Evolutionary conservation across 2,797 vertebrate genomes (phyloP).

Genomic region (Alosa sapidissima): DNA sequence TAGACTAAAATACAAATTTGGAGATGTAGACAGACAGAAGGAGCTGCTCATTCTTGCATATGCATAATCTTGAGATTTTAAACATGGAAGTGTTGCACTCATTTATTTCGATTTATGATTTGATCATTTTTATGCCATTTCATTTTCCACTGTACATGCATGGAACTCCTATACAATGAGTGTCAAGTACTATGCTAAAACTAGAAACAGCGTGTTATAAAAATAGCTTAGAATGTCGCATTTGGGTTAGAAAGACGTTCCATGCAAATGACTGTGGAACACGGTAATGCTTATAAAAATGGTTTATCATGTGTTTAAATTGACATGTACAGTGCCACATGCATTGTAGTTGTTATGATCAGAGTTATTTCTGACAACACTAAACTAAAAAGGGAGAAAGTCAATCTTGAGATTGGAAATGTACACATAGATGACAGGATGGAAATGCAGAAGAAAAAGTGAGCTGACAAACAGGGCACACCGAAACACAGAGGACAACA

Average conservation of each 20-base stretch:
- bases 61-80: not conserved
- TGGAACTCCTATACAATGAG: not conserved
- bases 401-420: slow-evolving; percentile 94
- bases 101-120: not conserved
- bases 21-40: too few species aligned
- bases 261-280: slow-evolving; percentile 20
- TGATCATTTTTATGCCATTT: slow-evolving; percentile 15
- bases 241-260: slow-evolving; percentile 8
- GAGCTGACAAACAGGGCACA: slow-evolving; percentile 43
- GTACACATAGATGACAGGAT: slow-evolving; percentile 58
- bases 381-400: slow-evolving; percentile 48
- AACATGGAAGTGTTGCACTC: slow-evolving; percentile 20
- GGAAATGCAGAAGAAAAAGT: slow-evolving; percentile 48
- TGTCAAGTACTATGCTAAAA: not conserved
- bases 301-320: not conserved
- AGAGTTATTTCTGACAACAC: slow-evolving; percentile 2
- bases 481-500: slow-evolving; percentile 58
- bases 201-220: not conserved
- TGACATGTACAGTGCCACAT: slow-evolving; percentile 2
- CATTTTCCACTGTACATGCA: slow-evolving; percentile 7
- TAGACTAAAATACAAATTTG: too few species aligned
- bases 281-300: slow-evolving; percentile 2
- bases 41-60: not conserved
- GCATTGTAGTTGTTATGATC: not conserved
- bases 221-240: not conserved